Evolutionary conservation across 2,113 vertebrate species (phyloP).

Genomic region (Sphaerodactylus townsendi): DNA sequence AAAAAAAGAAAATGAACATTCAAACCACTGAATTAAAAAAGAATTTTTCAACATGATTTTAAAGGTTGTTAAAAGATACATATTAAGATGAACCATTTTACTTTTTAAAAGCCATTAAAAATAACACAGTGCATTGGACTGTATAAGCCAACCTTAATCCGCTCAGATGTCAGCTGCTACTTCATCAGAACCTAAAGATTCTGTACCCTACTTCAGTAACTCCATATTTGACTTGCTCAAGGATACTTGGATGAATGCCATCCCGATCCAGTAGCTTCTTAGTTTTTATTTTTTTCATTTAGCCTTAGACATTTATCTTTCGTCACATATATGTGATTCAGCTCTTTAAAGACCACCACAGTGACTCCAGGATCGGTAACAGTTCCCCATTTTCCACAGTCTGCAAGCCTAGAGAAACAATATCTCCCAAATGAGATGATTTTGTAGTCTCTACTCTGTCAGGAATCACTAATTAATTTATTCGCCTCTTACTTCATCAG

Average conservation of each 20-base stretch:
- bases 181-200: not conserved
- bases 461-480: not conserved
- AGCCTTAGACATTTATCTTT: no score
- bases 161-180: not conserved
- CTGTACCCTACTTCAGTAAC: not conserved
- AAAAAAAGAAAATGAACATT: not conserved
- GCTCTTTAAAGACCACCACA: no score
- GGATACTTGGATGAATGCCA: no score
- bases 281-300: no score
- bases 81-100: not conserved
- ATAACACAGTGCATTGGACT: not conserved
- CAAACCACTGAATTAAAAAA: not conserved
- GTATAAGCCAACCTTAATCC: not conserved
- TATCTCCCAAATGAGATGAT: not conserved
- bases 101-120: not conserved
- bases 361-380: no score
- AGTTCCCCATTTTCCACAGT: no score
- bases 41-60: not conserved
- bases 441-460: not conserved
- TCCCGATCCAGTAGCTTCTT: no score
- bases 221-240: no score
- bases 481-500: slow-evolving; percentile 85
- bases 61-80: not conserved
- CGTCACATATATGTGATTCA: no score
- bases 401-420: not conserved